These are phyloP conservation scores for Crotalus viridis DNA, from an alignment of 2,113 vertebrate genomes.

Conservation along the genomic window DNA sequence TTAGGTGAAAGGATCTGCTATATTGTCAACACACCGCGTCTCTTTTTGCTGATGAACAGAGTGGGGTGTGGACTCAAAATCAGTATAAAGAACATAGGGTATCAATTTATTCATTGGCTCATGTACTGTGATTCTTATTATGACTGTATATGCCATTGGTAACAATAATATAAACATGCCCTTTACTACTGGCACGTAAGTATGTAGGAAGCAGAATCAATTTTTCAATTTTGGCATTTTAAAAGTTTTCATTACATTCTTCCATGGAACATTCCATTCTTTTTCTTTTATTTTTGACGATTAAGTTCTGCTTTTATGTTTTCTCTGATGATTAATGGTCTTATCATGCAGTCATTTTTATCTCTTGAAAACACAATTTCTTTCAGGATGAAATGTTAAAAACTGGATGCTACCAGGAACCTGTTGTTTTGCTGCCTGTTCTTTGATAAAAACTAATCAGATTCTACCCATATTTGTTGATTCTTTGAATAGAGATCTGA, in stretches of 20 bases:
- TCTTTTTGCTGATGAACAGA: neutral
- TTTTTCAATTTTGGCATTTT: constrained; percentile 37
- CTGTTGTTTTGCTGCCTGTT: constrained; percentile 11
- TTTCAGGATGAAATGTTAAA: constrained; percentile 11
- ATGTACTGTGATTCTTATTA: neutral
- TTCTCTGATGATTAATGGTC: constrained; percentile 19
- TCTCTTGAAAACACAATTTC: constrained; percentile 23
- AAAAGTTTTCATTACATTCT: constrained; percentile 39
- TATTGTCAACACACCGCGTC: neutral
- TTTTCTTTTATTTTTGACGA: constrained; percentile 45
- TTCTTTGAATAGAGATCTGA: constrained; percentile 5
- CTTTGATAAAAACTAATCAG: constrained; percentile 30
- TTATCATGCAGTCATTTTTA: constrained; percentile 14
- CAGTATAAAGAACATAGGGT: neutral
- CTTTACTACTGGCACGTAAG: neutral
- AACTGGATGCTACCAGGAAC: constrained; percentile 18
- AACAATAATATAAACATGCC: neutral
- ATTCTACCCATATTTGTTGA: constrained; percentile 19
- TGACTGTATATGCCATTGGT: neutral
- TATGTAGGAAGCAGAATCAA: constrained; percentile 16
- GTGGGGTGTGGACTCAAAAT: neutral
- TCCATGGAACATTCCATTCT: constrained; percentile 44
- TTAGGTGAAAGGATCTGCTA: neutral
- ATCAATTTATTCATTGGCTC: neutral
- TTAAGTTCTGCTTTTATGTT: constrained; percentile 20